phyloP scores from a whole-genome alignment of 1,140 invertebrate genomes.

The Lepidostoma basale region DNA sequence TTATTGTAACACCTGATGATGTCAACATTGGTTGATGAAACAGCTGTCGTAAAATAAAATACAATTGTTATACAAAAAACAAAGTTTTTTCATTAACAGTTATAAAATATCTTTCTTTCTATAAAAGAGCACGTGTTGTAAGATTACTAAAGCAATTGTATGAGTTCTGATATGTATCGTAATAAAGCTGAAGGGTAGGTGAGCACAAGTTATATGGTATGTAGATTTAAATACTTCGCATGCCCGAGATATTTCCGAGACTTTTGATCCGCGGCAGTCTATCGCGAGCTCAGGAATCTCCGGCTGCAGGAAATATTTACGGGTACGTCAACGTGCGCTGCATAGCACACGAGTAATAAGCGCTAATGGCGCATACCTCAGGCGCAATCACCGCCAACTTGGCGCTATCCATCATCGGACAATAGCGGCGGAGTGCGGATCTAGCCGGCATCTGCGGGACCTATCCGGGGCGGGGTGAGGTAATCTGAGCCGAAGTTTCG shows the following conservation, averaged over 20 bases:
- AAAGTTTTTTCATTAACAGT: no score
- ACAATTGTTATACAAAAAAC: no score
- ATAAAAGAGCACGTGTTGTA: no score
- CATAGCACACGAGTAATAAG: slow-evolving; percentile 39
- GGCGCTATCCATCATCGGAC: slow-evolving; percentile 37
- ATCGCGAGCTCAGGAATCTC: slow-evolving; percentile 8
- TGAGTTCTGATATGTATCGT: no score
- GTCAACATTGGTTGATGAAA: no score
- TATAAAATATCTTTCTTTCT: no score
- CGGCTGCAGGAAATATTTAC: slow-evolving; percentile 31
- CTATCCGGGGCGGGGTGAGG: neutral
- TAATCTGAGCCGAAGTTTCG: neutral
- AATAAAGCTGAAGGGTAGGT: no score
- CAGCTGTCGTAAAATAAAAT: no score
- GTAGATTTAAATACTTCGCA: neutral
- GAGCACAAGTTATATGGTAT: no score
- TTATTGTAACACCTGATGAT: no score
- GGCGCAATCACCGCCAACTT: slow-evolving; percentile 32
- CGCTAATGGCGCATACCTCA: slow-evolving; percentile 36
- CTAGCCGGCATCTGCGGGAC: no score
- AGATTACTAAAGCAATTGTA: no score
- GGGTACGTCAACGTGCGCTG: slow-evolving; percentile 2
- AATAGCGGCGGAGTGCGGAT: slow-evolving; percentile 29
- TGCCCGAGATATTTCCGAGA: neutral
- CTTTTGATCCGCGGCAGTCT: neutral